Evolutionary conservation across 1,140 invertebrate species (phyloP).

Genomic region (Solen grandis): DNA sequence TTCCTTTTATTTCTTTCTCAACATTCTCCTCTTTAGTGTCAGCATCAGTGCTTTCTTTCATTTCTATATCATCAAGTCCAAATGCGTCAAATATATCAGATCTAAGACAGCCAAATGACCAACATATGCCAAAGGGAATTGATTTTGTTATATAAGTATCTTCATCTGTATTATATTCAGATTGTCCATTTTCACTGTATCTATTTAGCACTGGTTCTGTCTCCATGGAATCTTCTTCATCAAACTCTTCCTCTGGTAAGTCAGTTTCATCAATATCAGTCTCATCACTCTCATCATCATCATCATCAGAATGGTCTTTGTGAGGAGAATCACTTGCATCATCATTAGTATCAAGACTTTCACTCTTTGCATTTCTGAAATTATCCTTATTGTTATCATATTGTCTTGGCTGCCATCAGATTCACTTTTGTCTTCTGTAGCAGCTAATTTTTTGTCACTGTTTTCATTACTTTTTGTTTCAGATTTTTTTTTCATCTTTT

Average conservation of each 20-base stretch:
- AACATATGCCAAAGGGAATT: constrained; percentile 30
- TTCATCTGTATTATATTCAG: no score
- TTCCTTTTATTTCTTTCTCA: no score
- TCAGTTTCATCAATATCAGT: constrained; percentile 46
- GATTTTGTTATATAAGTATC: background rate
- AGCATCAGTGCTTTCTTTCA: background rate
- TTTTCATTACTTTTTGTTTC: background rate
- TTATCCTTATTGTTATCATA: background rate
- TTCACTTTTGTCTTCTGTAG: background rate
- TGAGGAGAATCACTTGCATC: background rate
- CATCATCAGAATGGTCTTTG: background rate
- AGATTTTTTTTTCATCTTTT: background rate
- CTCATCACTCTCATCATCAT: background rate
- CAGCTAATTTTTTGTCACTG: background rate
- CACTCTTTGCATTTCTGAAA: background rate
- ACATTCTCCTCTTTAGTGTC: background rate
- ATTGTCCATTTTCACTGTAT: no score
- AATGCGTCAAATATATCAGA: constrained; percentile 19
- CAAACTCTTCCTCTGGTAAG: constrained; percentile 7
- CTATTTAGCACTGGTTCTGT: no score
- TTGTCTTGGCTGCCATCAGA: background rate
- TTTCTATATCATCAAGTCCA: background rate
- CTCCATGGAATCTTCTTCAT: no score
- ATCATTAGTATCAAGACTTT: background rate
- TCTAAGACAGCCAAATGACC: constrained; percentile 15